Evolutionary conservation across 2,113 vertebrate species (phyloP).

Genomic region (Dinomys branickii): DNA sequence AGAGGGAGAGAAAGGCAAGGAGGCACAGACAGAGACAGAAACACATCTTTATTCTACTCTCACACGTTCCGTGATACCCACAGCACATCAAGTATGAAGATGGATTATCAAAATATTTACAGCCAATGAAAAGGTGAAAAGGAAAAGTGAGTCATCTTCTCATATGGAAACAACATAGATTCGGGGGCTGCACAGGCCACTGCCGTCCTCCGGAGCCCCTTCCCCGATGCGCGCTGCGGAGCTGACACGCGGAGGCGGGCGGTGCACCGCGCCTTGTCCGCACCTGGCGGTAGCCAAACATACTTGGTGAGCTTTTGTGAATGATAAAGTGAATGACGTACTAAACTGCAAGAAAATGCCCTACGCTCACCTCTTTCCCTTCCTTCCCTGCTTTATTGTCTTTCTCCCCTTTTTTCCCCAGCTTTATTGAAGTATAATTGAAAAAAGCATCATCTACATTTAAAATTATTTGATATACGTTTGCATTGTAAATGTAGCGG

Average conservation of each 20-base stretch:
- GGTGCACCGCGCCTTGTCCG: rapidly evolving
- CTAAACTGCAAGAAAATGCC: background rate
- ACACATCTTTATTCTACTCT: background rate
- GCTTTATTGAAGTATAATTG: background rate
- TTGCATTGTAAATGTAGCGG: background rate
- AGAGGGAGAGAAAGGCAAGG: no score
- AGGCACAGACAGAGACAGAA: background rate
- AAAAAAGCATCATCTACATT: background rate
- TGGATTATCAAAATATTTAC: background rate
- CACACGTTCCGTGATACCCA: background rate
- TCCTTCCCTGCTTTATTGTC: background rate
- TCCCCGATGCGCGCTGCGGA: background rate
- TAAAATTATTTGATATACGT: background rate
- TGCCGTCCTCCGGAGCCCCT: background rate
- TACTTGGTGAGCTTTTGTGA: background rate
- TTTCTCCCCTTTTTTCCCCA: no score
- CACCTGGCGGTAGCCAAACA: rapidly evolving
- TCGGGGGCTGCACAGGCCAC: background rate
- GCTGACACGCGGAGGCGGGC: background rate
- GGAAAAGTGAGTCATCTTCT: background rate
- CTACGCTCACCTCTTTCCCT: background rate
- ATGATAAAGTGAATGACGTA: background rate
- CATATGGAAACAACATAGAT: background rate
- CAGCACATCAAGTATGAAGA: background rate
- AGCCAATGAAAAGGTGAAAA: background rate